Conservation (phyloP, 2,797 vertebrate species). For the Uromys caudimaculatus region DNA sequence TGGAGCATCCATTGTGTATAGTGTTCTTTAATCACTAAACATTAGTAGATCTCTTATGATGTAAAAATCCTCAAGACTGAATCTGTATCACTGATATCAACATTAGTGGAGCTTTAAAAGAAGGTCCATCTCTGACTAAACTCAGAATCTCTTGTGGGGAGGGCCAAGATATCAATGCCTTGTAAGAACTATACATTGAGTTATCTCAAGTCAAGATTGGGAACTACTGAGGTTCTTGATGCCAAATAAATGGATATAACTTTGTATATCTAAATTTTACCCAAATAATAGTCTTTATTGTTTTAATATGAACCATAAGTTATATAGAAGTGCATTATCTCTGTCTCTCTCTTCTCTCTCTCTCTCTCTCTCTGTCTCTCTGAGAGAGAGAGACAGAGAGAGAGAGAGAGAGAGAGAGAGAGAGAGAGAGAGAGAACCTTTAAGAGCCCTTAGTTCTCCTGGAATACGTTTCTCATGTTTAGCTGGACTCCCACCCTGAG, state of each 20-base stretch:
- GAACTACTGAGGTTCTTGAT: not conserved
- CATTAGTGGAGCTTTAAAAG: not conserved
- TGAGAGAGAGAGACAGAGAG: too few species aligned
- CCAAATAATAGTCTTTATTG: not conserved
- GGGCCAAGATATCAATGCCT: not conserved
- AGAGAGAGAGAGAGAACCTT: too few species aligned
- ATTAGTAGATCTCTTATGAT: not conserved
- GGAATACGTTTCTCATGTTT: not conserved
- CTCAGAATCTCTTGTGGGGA: not conserved
- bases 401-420: not conserved
- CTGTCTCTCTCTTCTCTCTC: too few species aligned
- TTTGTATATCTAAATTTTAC: not conserved
- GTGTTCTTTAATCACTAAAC: not conserved
- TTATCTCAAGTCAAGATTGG: not conserved
- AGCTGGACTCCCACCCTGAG: not conserved
- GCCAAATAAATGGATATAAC: not conserved
- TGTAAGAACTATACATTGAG: not conserved
- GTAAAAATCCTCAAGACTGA: not conserved
- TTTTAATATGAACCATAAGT: not conserved
- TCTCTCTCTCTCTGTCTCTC: too few species aligned
- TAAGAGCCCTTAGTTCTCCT: not conserved
- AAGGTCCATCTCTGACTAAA: not conserved
- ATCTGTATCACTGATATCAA: not conserved
- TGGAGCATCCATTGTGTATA: not conserved
- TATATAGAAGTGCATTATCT: not conserved